Conservation (phyloP, 2,888 invertebrate species). For the Copidosoma aretas region DNA sequence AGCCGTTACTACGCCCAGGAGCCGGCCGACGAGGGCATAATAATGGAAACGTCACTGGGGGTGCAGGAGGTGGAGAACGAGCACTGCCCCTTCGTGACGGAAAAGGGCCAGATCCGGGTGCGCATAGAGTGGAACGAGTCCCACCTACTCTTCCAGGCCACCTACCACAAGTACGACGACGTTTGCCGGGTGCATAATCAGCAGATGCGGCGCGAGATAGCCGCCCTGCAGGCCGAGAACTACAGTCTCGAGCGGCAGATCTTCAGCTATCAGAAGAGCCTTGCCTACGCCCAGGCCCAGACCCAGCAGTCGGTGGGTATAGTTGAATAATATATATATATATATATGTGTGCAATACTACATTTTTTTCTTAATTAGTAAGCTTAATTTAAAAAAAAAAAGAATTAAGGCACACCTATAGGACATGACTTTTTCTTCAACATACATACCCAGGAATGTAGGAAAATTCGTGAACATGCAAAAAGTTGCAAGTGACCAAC, state of each 20-base stretch:
- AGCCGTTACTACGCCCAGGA: conserved; percentile 83
- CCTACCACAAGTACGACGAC: conserved; percentile 84
- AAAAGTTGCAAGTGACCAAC: too few relatives aligned
- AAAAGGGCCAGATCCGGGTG: conserved; percentile 76
- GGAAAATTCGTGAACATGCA: too few relatives aligned
- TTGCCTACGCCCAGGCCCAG: conserved; percentile 74
- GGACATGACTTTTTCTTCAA: too few relatives aligned
- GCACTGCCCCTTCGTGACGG: conserved; percentile 74
- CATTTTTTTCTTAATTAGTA: too few relatives aligned
- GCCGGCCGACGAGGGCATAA: conserved; percentile 78
- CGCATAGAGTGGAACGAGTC: conserved; percentile 85
- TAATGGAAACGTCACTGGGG: conserved; percentile 79
- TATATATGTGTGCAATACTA: too few relatives aligned
- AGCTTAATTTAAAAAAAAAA: too few relatives aligned
- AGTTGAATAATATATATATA: too few relatives aligned
- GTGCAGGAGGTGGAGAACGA: conserved; percentile 77
- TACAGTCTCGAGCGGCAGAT: conserved; percentile 81
- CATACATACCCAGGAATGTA: too few relatives aligned
- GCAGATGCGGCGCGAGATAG: conserved; percentile 84
- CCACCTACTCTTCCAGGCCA: conserved; percentile 79
- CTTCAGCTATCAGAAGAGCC: conserved; percentile 82
- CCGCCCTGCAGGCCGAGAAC: conserved; percentile 82
- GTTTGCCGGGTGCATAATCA: conserved; percentile 80
- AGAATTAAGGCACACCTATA: too few relatives aligned
- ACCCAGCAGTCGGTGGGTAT: conserved; percentile 50